Conservation (phyloP, 2,797 vertebrate species). For the Myotis vivesi region DNA sequence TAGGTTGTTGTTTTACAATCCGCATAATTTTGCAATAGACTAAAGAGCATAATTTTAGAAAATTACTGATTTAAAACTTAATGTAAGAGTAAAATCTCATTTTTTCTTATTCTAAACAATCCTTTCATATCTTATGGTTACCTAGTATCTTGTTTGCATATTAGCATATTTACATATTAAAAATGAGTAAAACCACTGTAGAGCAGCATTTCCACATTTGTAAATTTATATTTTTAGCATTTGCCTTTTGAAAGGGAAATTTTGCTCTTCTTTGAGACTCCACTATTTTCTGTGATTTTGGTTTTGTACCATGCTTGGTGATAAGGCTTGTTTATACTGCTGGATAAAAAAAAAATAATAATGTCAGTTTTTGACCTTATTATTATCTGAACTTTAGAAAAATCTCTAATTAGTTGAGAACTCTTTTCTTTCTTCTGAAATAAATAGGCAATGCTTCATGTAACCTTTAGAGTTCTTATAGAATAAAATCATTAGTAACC, state of each 20-base stretch:
- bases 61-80: not conserved
- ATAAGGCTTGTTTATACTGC: not conserved
- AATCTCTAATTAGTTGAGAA: slow-evolving; percentile 42
- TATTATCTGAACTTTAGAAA: slow-evolving; percentile 45
- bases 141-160: not conserved
- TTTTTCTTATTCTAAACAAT: not conserved
- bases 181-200: not conserved
- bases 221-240: not conserved
- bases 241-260: not conserved
- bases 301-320: not conserved
- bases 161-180: not conserved
- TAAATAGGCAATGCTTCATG: not conserved
- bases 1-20: not conserved
- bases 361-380: slow-evolving; percentile 2
- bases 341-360: slow-evolving; percentile 34
- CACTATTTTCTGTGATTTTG: not conserved
- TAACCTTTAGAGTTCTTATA: slow-evolving; percentile 19
- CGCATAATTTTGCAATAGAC: not conserved
- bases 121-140: not conserved
- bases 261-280: not conserved
- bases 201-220: not conserved
- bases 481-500: slow-evolving; percentile 43
- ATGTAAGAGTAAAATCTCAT: not conserved
- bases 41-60: not conserved
- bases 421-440: slow-evolving; percentile 42